Conservation (phyloP, 2,113 vertebrate species). For the Trichechus manatus region DNA sequence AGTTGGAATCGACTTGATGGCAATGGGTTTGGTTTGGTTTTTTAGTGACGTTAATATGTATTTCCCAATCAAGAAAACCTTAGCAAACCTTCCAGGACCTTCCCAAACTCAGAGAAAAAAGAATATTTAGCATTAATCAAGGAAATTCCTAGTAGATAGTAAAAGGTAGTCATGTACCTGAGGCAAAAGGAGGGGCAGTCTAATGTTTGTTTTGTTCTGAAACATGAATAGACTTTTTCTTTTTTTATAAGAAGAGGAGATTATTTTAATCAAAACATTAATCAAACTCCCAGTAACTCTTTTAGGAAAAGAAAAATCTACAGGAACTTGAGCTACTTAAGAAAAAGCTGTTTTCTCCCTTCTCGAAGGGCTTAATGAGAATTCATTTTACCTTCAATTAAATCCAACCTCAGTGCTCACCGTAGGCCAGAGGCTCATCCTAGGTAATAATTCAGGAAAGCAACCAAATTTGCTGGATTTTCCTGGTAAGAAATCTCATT, state of each 20-base stretch:
- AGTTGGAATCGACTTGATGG: too few species aligned
- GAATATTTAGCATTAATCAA: slow-evolving; percentile 50
- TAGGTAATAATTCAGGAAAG: slow-evolving; percentile 66
- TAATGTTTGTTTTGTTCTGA: slow-evolving; percentile 49
- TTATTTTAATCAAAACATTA: slow-evolving; percentile 68
- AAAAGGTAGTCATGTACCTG: neutral
- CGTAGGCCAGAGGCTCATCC: slow-evolving; percentile 51
- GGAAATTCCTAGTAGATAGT: slow-evolving; percentile 17
- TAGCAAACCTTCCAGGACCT: slow-evolving; percentile 20
- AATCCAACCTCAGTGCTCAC: slow-evolving; percentile 48
- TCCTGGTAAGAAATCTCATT: slow-evolving; percentile 60
- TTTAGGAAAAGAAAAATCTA: slow-evolving; percentile 58
- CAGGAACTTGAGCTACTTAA: slow-evolving; percentile 66
- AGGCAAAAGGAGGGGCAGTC: neutral
- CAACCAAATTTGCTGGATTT: slow-evolving; percentile 48
- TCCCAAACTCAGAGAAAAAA: slow-evolving; percentile 48
- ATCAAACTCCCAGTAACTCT: slow-evolving; percentile 62
- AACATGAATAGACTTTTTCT: slow-evolving; percentile 44
- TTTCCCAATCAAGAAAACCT: slow-evolving; percentile 43
- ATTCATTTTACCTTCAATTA: slow-evolving; percentile 72
- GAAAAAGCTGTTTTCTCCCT: slow-evolving; percentile 58
- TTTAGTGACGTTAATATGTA: neutral
- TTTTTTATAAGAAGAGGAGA: slow-evolving; percentile 22
- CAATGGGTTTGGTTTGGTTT: too few species aligned
- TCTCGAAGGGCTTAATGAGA: slow-evolving; percentile 71